Evolutionary conservation across 2,113 vertebrate genomes (phyloP), one percentile per base, ranked within the genome.

Genomic region (Heterocephalus glaber): DNA sequence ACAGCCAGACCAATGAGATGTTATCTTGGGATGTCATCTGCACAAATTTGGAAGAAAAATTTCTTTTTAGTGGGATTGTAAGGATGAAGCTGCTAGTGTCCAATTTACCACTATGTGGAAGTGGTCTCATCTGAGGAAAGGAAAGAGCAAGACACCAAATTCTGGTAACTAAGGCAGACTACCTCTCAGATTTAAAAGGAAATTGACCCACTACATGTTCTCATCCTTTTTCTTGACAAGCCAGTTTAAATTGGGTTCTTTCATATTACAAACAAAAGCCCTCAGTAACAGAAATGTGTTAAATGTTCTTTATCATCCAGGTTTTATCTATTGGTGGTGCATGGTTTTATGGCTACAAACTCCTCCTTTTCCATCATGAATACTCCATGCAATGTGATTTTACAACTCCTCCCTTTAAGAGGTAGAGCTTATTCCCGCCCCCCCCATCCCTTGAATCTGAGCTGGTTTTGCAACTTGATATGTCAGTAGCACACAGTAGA

Each of bases 181-280:
- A 89, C 77, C 7, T 9, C 28, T 58, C 77, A 44, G 19, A n/a
- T 96, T 94, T 92, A 84, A 96, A 95, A 93, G 44, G 14, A 93
- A 87, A 81, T 3, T 76, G 49, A 70, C 28, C 12, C 7, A 13
- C 68, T 76, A 86, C 20, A 89, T 76, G 35, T 49, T 2, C 14
- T 54, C 28, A 68, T 92, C 16, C 1, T 89, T 83, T 92, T 90
- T 68, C 47, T 86, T 83, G 63, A 84, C 44, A 93, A 94, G 11
- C 22, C 44, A 80, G 14, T 68, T 82, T 49, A 22, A 86, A 24
- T 12, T 63, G 28, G 47, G 33, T 93, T 89, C 63, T 86, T 47
- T 89, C 41, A 85, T 35, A n/a, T 94, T 92, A 68, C 20, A 68
- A 93, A 56, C 38, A 72, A 88, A 79, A 82, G 38, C 92, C 33